Conservation (phyloP, 1,140 invertebrate species). For the Cydia fagiglandana region DNA sequence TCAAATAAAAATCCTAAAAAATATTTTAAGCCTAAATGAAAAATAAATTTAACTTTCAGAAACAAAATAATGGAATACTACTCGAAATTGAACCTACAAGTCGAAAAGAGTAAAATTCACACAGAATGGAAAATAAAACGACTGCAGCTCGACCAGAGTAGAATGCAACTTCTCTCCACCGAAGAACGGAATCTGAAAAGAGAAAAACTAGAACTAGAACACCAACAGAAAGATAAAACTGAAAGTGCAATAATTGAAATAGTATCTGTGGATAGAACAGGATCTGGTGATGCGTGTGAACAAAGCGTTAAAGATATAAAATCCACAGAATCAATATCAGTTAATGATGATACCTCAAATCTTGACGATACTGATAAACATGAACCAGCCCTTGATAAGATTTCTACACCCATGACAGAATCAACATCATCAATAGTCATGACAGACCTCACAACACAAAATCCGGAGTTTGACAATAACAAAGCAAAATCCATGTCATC, state of each 20-base stretch:
- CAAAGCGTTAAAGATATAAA: constrained; percentile 29
- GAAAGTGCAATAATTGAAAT: constrained; percentile 47
- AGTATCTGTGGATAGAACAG: constrained; percentile 41
- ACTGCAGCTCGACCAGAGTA: constrained; percentile 79
- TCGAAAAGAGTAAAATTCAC: constrained; percentile 77
- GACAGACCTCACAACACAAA: constrained; percentile 34
- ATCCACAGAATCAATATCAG: constrained; percentile 29
- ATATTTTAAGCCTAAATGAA: too few relatives aligned
- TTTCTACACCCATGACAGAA: constrained; percentile 37
- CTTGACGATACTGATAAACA: not conserved
- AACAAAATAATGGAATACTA: constrained; percentile 80
- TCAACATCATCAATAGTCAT: constrained; percentile 40
- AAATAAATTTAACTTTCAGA: constrained; percentile 50
- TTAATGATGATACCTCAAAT: constrained; percentile 8
- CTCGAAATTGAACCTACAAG: constrained; percentile 79
- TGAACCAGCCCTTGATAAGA: not conserved
- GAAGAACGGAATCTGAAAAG: constrained; percentile 75
- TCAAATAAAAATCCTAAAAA: too few relatives aligned
- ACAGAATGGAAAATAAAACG: constrained; percentile 81
- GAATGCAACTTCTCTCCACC: constrained; percentile 75
- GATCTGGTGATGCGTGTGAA: constrained; percentile 38
- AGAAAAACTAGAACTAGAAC: constrained; percentile 74
- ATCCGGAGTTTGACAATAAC: constrained; percentile 40
- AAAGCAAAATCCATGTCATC: constrained; percentile 52
- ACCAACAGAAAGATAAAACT: constrained; percentile 64